Percentiles rank a stretch among this genome's conserved stretches.
Conservation (phyloP, 2,888 invertebrate genomes). For the Oasisia sp. region DNA sequence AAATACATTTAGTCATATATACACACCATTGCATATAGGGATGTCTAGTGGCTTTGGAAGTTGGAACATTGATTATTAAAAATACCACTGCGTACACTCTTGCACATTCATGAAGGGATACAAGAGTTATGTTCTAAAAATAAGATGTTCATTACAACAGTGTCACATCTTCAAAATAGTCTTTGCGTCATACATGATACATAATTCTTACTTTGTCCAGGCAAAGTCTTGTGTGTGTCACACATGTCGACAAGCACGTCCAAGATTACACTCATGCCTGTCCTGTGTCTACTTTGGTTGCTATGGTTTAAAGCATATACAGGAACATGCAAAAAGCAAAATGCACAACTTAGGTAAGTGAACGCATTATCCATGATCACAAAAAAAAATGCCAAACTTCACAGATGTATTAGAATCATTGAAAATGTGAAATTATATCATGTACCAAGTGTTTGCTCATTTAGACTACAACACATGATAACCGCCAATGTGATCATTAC, state of each 20-base stretch:
- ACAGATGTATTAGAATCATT: background rate
- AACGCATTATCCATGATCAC: background rate
- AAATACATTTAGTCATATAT: no score
- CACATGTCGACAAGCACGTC: constrained; percentile 78
- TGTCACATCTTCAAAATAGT: background rate
- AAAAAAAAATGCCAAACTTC: background rate
- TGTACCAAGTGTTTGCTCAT: background rate
- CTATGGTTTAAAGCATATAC: constrained; percentile 80
- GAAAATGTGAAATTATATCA: background rate
- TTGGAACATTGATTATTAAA: no score
- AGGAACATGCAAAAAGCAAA: constrained; percentile 83
- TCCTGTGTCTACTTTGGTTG: constrained; percentile 96
- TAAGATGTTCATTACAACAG: background rate
- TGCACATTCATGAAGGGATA: no score
- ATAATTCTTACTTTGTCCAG: constrained; percentile 68
- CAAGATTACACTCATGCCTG: constrained; percentile 70
- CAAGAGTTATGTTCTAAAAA: no score
- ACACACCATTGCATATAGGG: no score
- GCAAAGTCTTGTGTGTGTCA: constrained; percentile 84
- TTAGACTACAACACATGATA: background rate
- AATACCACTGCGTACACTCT: no score
- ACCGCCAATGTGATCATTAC: background rate
- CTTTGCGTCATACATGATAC: background rate
- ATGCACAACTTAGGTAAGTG: constrained; percentile 79
- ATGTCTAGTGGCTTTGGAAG: no score